A percentile compares a stretch with the other conserved stretches of the same genome.
phyloP scores from a whole-genome alignment of 2,797 vertebrate species.

The Falco novaeseelandiae region DNA sequence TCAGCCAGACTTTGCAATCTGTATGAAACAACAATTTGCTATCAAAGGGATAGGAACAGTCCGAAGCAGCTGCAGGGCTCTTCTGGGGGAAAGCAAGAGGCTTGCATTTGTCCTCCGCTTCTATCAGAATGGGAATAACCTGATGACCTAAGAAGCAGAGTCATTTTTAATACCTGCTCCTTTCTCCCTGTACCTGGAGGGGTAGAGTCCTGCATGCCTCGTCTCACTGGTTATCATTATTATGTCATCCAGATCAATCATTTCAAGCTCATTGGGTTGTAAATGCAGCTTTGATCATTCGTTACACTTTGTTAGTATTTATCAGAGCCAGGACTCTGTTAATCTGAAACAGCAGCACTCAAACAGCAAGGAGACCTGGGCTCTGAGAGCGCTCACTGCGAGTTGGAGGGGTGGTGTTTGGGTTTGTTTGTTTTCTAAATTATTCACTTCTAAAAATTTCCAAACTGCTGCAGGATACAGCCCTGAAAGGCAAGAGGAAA shows the following conservation, averaged over 20 bases:
- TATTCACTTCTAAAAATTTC: constrained; percentile 54
- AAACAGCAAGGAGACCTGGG: constrained; percentile 65
- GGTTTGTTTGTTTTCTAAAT: constrained; percentile 67
- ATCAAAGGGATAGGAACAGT: constrained; percentile 9
- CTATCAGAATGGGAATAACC: constrained; percentile 20
- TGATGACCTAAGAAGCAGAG: constrained; percentile 49
- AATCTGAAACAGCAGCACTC: constrained; percentile 79
- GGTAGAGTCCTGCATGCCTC: constrained; percentile 59
- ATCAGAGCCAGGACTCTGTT: constrained; percentile 78
- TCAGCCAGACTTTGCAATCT: background rate
- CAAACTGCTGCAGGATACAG: constrained; percentile 21
- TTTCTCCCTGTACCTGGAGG: constrained; percentile 67
- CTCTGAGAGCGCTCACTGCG: constrained; percentile 55
- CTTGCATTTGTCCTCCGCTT: background rate
- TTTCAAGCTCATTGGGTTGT: constrained; percentile 70
- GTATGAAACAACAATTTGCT: constrained; percentile 3
- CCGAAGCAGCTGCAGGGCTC: constrained; percentile 39
- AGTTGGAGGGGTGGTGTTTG: background rate
- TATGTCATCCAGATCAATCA: constrained; percentile 82
- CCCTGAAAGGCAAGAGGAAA: constrained; percentile 24
- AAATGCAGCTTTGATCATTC: constrained; percentile 83
- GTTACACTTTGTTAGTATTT: constrained; percentile 83
- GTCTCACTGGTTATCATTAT: constrained; percentile 79
- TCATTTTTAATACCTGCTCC: constrained; percentile 49
- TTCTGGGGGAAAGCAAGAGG: background rate